phyloP scores from a whole-genome alignment of 2,888 invertebrate genomes.

The Aelia acuminata region DNA sequence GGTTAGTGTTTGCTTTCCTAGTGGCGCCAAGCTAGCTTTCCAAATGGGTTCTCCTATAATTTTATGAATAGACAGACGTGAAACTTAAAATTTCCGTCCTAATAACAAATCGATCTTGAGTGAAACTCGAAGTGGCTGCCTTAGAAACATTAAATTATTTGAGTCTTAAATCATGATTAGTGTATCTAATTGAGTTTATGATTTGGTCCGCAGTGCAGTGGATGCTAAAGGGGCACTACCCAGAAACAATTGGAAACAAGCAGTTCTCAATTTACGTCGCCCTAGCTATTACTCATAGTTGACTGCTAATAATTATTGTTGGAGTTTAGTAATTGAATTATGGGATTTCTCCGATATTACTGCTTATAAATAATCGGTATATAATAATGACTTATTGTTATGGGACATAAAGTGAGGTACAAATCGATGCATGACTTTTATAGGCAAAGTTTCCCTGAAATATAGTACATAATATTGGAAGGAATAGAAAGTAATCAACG shows the following conservation, averaged over 20 bases:
- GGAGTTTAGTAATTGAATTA: background rate
- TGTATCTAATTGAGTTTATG: background rate
- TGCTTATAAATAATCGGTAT: background rate
- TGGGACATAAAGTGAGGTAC: no score
- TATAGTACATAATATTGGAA: no score
- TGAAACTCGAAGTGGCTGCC: background rate
- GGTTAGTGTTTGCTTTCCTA: conserved; percentile 25
- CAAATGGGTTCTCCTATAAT: conserved; percentile 15
- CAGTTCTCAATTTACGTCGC: background rate
- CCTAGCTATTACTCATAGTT: background rate
- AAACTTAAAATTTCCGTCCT: background rate
- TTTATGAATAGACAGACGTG: conserved; percentile 27
- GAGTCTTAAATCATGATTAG: background rate
- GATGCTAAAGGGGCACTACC: background rate
- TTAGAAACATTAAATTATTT: background rate
- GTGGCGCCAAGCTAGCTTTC: conserved; percentile 11
- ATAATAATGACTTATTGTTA: background rate
- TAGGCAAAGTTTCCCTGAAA: no score
- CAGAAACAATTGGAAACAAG: background rate
- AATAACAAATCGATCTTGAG: background rate
- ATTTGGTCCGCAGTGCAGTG: background rate
- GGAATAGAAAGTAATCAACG: no score
- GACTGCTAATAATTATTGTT: background rate
- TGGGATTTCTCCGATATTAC: background rate
- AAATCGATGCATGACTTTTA: no score